Percentiles rank a stretch among this genome's conserved stretches.
Conservation (phyloP, 2,113 vertebrate species). For the Dasypus novemcinctus region DNA sequence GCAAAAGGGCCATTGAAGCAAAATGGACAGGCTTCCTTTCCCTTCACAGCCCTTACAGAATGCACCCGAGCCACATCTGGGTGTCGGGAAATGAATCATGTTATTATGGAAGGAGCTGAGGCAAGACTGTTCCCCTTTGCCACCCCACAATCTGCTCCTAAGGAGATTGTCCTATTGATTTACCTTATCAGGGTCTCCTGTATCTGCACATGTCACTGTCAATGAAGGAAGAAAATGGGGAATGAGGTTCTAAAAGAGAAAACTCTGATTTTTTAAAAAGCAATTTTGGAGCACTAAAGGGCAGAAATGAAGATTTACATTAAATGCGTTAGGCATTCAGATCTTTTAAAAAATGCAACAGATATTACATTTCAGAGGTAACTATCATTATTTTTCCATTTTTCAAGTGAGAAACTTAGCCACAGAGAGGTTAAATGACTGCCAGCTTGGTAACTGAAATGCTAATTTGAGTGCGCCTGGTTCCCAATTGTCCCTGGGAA, state of each 20-base stretch:
- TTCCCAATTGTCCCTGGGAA: background rate
- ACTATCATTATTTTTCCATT: background rate
- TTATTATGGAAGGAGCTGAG: slow-evolving; percentile 9
- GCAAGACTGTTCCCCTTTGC: background rate
- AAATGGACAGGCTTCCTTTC: slow-evolving; percentile 68
- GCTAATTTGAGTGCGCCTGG: background rate
- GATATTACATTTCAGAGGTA: background rate
- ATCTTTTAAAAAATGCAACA: background rate
- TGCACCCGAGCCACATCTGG: slow-evolving; percentile 33
- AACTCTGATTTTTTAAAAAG: background rate
- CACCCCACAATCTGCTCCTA: background rate
- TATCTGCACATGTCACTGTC: background rate
- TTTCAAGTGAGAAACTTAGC: background rate
- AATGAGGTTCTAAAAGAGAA: background rate
- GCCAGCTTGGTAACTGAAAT: background rate
- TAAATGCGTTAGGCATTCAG: background rate
- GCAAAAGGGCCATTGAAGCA: slow-evolving; percentile 73
- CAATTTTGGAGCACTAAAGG: slow-evolving; percentile 3
- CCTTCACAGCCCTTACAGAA: slow-evolving; percentile 53
- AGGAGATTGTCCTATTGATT: background rate
- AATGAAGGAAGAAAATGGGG: background rate
- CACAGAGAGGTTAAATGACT: background rate
- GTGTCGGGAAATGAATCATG: background rate
- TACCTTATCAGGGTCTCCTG: background rate
- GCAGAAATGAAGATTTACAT: background rate